Evolutionary conservation across 2,797 vertebrate genomes (phyloP).

Genomic region (Gadopsis bispinosus): DNA sequence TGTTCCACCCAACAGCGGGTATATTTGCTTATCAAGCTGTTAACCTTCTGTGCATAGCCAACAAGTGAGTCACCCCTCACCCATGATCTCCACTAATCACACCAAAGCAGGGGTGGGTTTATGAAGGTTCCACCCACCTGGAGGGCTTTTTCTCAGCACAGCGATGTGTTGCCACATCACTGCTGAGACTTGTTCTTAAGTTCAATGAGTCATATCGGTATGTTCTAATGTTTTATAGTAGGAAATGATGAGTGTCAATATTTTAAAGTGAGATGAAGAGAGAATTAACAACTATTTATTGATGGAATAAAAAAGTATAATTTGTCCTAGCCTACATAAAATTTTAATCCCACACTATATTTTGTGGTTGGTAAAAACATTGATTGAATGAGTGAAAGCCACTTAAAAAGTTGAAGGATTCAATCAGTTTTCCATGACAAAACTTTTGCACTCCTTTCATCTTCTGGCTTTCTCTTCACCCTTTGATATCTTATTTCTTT

Average conservation of each 20-base stretch:
- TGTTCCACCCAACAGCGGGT: neutral
- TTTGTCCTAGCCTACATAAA: neutral
- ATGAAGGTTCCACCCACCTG: conserved; percentile 29
- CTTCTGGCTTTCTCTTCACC: conserved; percentile 9
- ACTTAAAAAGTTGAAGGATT: too few relatives aligned
- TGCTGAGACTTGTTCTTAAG: conserved; percentile 9
- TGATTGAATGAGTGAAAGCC: too few relatives aligned
- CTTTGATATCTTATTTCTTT: conserved; percentile 33
- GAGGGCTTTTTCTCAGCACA: conserved; percentile 16
- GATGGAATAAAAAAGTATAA: neutral
- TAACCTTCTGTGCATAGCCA: conserved; percentile 36
- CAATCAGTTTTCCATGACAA: conserved; percentile 18
- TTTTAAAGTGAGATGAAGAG: neutral
- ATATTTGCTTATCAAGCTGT: conserved; percentile 23
- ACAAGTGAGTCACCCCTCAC: conserved; percentile 33
- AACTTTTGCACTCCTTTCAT: conserved; percentile 4
- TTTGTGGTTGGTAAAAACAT: neutral
- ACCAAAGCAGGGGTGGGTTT: conserved; percentile 38
- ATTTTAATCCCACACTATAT: neutral
- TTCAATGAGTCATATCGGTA: neutral
- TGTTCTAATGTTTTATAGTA: neutral
- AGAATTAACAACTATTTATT: neutral
- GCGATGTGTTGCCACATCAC: conserved; percentile 10
- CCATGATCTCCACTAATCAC: conserved; percentile 40
- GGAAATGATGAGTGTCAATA: neutral